phyloP scores from a whole-genome alignment of 2,797 vertebrate species.

The Crypturellus tataupa region DNA sequence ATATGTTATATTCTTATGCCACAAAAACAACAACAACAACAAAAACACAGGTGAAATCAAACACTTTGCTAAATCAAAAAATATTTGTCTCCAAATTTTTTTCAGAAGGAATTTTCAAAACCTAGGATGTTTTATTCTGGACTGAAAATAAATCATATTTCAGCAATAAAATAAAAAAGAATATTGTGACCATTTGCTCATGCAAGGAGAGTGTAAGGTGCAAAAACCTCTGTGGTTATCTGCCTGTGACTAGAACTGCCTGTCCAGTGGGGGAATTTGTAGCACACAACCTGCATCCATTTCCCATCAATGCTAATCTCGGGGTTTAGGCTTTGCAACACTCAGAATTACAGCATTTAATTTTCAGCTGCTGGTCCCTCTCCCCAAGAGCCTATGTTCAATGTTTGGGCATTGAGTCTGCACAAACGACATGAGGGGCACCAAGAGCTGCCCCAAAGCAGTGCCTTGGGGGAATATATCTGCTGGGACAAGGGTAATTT shows the following conservation, averaged over 20 bases:
- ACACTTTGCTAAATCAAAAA: neutral
- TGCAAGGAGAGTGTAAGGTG: neutral
- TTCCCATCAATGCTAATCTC: neutral
- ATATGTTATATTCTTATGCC: neutral
- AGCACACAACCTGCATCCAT: neutral
- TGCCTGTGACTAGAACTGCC: neutral
- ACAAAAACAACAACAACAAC: neutral
- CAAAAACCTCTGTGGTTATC: neutral
- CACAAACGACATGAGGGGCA: neutral
- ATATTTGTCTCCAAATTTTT: neutral
- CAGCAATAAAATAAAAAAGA: neutral
- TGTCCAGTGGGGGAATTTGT: neutral
- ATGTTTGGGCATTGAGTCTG: accelerated
- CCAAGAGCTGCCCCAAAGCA: neutral
- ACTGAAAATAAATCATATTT: neutral
- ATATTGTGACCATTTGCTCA: neutral
- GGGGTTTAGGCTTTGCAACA: neutral
- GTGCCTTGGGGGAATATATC: neutral
- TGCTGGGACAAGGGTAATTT: neutral
- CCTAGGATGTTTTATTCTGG: neutral
- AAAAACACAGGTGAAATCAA: slow-evolving; percentile 29
- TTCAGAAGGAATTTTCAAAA: neutral
- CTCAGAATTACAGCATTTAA: neutral
- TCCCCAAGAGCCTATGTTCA: neutral
- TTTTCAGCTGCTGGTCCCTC: neutral